Conservation (phyloP, 2,113 vertebrate species). For the Elaphurus davidianus region DNA sequence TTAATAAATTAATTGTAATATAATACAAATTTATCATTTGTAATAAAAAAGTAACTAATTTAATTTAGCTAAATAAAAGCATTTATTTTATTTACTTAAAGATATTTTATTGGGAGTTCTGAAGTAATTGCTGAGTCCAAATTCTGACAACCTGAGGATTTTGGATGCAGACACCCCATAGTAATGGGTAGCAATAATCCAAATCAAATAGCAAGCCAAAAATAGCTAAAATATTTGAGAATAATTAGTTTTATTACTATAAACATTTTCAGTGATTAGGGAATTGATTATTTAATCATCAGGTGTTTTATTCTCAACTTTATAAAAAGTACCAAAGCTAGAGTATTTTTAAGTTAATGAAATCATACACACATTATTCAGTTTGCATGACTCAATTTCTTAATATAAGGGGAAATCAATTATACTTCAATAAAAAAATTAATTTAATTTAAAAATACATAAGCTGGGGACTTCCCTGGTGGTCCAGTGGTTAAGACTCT, state of each 20-base stretch:
- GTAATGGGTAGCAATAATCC: neutral
- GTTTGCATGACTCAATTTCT: constrained; percentile 18
- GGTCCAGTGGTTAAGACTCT: neutral
- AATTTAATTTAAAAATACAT: neutral
- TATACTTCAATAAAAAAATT: neutral
- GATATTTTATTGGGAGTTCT: neutral
- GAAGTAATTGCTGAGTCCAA: neutral
- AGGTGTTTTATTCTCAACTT: neutral
- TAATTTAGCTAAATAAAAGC: neutral
- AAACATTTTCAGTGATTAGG: neutral
- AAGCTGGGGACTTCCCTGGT: neutral
- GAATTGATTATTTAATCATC: neutral
- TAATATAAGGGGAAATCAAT: neutral
- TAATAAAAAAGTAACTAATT: neutral
- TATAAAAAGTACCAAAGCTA: neutral
- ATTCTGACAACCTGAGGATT: neutral
- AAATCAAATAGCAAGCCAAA: neutral
- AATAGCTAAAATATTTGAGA: neutral
- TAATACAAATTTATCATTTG: neutral
- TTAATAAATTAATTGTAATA: neutral
- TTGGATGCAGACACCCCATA: neutral
- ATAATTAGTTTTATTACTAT: neutral
- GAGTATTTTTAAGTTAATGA: constrained; percentile 34
- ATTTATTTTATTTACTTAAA: neutral
- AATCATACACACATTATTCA: constrained; percentile 34